Percentiles rank a stretch among this genome's conserved stretches.
Conservation (phyloP, 2,113 vertebrate species). For the Gobio gobio region DNA sequence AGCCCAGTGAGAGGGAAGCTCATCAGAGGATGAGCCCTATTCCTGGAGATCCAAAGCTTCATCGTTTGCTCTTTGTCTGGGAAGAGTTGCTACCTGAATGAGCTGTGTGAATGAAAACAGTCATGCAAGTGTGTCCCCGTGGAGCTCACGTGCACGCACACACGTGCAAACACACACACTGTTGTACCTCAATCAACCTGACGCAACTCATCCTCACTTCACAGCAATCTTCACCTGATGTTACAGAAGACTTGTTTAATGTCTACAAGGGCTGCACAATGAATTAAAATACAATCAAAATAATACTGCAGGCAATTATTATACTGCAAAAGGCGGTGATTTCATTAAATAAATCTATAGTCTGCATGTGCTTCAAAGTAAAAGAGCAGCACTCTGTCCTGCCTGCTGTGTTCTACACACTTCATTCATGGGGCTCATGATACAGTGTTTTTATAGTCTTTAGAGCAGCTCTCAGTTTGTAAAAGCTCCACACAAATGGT, state of each 20-base stretch:
- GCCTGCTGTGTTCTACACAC: background rate
- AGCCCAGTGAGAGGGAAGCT: background rate
- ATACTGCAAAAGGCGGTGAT: background rate
- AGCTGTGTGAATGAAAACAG: constrained; percentile 53
- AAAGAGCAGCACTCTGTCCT: background rate
- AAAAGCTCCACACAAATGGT: background rate
- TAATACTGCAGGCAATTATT: background rate
- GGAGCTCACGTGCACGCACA: constrained; percentile 13
- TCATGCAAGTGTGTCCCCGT: constrained; percentile 43
- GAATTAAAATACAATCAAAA: background rate
- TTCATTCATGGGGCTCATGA: background rate
- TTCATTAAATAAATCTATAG: background rate
- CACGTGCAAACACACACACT: constrained; percentile 26
- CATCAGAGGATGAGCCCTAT: background rate
- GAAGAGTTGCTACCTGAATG: constrained; percentile 19
- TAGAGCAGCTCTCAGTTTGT: background rate
- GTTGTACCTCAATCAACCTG: constrained; percentile 43
- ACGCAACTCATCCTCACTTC: constrained; percentile 58
- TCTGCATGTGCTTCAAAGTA: background rate
- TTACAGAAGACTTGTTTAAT: constrained; percentile 52
- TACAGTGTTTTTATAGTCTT: background rate
- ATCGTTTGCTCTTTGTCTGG: background rate
- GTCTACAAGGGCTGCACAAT: background rate
- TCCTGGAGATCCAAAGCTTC: background rate
- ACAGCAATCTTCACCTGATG: constrained; percentile 56